Evolutionary conservation across 2,113 vertebrate species (phyloP), one percentile per base, ranked within the genome.

Genomic region (Sardina pilchardus): DNA sequence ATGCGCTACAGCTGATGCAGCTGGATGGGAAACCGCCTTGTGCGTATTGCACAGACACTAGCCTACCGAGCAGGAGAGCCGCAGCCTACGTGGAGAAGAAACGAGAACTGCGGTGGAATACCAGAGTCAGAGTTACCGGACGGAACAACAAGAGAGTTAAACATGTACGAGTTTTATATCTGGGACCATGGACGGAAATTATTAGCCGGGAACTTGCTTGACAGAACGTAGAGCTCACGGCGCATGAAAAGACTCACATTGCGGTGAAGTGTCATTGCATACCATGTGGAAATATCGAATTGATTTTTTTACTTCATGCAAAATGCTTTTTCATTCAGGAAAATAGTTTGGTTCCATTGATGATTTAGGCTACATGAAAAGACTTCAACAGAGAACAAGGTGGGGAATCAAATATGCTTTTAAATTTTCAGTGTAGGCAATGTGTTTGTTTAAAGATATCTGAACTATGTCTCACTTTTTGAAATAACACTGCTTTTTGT

Each of bases 301-400:
- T 78, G 71, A 34, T 78, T 78, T 26, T 36, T 36, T 78, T 17
- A 39, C 14, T 17, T 34, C 16, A 36, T 78, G 34, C 34, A 14
- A 14, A 78, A 78, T 78, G 12, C n/a, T 7, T 21, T 12, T 26
- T 30, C 10, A 34, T 71, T 71, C 26, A 12, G 8, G 63, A 30
- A 30, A 67, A 26, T 24, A 71, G 5, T 24, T 16, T 19, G 53
- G 24, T 71, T 71, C 26, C 14, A 34, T 78, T 1, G 14, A 14
- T 59, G 53, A 59, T 59, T 47, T 59, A 17, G 48, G 48, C 78
- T 39, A 24, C 67, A 30, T 47, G 44, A 86, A 85, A 81, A 34
- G 71, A 78, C 71, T 78, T 16, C 30, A 63, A 9, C 59, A 78
- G 71, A 78, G 14, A 44, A 78, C 71, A 78, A 78, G 71, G 71